Evolutionary conservation across 2,113 vertebrate species (phyloP), one percentile per base, ranked within the genome.

Genomic region (Atrichornis clamosus): DNA sequence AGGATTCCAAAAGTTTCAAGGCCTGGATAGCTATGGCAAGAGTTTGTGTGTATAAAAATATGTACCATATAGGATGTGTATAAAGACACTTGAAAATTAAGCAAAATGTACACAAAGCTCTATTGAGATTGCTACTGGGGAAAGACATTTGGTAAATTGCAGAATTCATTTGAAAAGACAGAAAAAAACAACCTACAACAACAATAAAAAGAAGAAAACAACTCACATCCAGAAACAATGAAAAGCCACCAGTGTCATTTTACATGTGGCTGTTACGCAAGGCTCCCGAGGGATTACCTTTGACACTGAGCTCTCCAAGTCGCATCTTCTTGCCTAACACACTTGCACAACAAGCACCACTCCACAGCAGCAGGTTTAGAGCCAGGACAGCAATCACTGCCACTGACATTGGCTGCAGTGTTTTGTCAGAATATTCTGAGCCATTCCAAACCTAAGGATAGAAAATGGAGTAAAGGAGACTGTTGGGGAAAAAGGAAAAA

Each of bases 321-420:
- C 86, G 90, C 92, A 93, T 63, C 76, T 33, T 89, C 92, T 96
- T 95, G 79, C 64, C 18, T 92, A 95, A 94, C 26, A 1, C 7
- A 11, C 90, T 91, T 91, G 90, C 96, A 93, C 82, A 93, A 60
- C 58, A 42, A 76, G 65, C 52, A 9, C 56, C 26, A 39, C 55
- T 89, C 21, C 41, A 9, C 1, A 28, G 83, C 64, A 64, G 82
- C 84, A 83, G 70, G 67, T 85, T 83, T 50, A 17, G 64, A 93
- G 78, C n/a, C 89, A 59, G 37, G 75, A 56, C 84, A 60, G 60
- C 7, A 4, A 62, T 69, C 67, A 0, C 60, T 80, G 67, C 49
- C 44, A 4, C 62, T 67, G 63, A 1, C 50, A 7, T 2, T 32
- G 77, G 37, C 78, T 64, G 42, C 78, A 42, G 70, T 0, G 0